phyloP scores from a whole-genome alignment of 2,797 vertebrate genomes.

The Cyclopterus lumpus region DNA sequence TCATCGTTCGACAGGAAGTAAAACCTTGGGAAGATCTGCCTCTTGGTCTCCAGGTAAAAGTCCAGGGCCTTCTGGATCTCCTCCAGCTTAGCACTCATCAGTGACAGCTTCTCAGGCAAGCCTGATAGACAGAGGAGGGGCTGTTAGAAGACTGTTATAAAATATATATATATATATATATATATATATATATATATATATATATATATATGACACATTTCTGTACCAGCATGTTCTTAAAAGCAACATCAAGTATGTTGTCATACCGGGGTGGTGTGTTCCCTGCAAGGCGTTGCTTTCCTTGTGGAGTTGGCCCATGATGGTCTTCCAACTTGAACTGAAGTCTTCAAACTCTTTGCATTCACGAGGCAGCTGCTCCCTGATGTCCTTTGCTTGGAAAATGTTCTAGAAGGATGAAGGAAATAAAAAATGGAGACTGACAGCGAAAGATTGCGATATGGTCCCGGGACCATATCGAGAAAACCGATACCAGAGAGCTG shows the following conservation, averaged over 20 bases:
- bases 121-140: constrained; percentile 71
- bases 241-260: neutral
- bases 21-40: constrained; percentile 91
- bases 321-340: constrained; percentile 86
- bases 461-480: neutral
- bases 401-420: constrained; percentile 84
- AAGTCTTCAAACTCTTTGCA: constrained; percentile 86
- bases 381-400: constrained; percentile 91
- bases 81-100: constrained; percentile 87
- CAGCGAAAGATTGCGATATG: neutral
- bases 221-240: neutral
- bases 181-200: too few relatives aligned
- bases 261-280: constrained; percentile 86
- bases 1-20: constrained; percentile 95
- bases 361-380: constrained; percentile 88
- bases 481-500: neutral
- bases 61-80: constrained; percentile 91
- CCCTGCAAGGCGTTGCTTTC: constrained; percentile 86
- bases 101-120: constrained; percentile 83
- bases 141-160: neutral
- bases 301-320: constrained; percentile 84
- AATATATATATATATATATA: too few relatives aligned
- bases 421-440: neutral
- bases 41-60: constrained; percentile 91
- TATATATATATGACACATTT: neutral